Conservation (phyloP, 2,797 vertebrate species). For the Alauda arvensis region DNA sequence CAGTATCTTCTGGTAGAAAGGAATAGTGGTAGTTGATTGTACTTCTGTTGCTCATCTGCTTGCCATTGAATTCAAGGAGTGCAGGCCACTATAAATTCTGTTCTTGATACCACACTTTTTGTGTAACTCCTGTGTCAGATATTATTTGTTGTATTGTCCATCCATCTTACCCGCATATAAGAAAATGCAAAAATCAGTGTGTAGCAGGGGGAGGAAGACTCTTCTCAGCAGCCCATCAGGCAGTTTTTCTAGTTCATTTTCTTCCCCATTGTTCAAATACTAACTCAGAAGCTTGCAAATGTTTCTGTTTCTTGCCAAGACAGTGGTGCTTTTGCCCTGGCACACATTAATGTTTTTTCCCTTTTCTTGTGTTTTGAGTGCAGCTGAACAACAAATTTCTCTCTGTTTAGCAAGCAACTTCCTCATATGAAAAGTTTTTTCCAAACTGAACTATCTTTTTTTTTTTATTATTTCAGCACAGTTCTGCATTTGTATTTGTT, state of each 20-base stretch:
- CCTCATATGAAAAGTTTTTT: slow-evolving; percentile 26
- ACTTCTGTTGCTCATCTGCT: neutral
- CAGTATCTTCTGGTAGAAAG: neutral
- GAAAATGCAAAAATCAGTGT: slow-evolving; percentile 1
- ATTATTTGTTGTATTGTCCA: neutral
- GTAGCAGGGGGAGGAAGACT: neutral
- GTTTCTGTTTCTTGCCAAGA: slow-evolving; percentile 52
- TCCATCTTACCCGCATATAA: neutral
- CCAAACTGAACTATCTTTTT: neutral
- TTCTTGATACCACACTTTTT: neutral
- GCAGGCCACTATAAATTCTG: neutral
- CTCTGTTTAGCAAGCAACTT: slow-evolving; percentile 39
- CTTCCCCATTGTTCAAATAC: slow-evolving; percentile 35
- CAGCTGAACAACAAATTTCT: slow-evolving; percentile 57
- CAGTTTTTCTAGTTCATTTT: slow-evolving; percentile 45
- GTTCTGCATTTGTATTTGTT: slow-evolving; percentile 8
- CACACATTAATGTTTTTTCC: slow-evolving; percentile 22
- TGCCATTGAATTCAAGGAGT: neutral
- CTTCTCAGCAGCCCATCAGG: slow-evolving; percentile 20
- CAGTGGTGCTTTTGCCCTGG: slow-evolving; percentile 48
- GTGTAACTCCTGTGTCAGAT: neutral
- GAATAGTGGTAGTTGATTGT: neutral
- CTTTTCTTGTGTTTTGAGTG: slow-evolving; percentile 47
- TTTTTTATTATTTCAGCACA: neutral
- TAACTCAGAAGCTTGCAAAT: slow-evolving; percentile 48